phyloP scores from a whole-genome alignment of 2,888 invertebrate genomes.

The Adelphocoris suturalis region DNA sequence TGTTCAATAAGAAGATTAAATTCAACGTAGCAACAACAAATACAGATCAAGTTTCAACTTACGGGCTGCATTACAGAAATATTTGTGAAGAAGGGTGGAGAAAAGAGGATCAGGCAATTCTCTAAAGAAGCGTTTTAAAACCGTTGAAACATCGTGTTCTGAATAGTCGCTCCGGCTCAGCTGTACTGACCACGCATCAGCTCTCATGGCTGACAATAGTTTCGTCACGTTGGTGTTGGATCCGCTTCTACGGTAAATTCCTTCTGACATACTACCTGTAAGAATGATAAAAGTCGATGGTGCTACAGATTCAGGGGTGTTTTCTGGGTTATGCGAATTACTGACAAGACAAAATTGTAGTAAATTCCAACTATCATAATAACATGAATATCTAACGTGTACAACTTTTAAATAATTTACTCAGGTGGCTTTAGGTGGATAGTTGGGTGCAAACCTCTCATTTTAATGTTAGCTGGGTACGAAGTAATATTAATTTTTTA shows the following conservation, averaged over 20 bases:
- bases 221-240: slow-evolving; percentile 87
- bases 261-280: slow-evolving; percentile 89
- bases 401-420: too few species aligned
- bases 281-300: slow-evolving; percentile 57
- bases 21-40: too few species aligned
- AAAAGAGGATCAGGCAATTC: slow-evolving; percentile 91
- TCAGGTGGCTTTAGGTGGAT: too few species aligned
- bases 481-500: too few species aligned
- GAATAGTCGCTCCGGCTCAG: slow-evolving; percentile 87
- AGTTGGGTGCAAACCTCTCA: too few species aligned
- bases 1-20: too few species aligned
- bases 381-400: too few species aligned
- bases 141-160: slow-evolving; percentile 93
- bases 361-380: too few species aligned
- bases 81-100: slow-evolving; percentile 85
- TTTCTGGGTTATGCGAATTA: too few species aligned
- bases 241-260: slow-evolving; percentile 92
- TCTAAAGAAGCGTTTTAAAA: slow-evolving; percentile 92
- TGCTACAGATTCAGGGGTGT: too few species aligned
- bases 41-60: slow-evolving; percentile 76
- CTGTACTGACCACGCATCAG: slow-evolving; percentile 92
- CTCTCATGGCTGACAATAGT: slow-evolving; percentile 86
- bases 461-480: too few species aligned
- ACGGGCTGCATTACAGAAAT: slow-evolving; percentile 86
- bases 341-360: too few species aligned